A percentile compares a stretch with the other conserved stretches of the same genome.
Conservation (phyloP, 2,113 vertebrate genomes). For the Sminthopsis crassicaudata region DNA sequence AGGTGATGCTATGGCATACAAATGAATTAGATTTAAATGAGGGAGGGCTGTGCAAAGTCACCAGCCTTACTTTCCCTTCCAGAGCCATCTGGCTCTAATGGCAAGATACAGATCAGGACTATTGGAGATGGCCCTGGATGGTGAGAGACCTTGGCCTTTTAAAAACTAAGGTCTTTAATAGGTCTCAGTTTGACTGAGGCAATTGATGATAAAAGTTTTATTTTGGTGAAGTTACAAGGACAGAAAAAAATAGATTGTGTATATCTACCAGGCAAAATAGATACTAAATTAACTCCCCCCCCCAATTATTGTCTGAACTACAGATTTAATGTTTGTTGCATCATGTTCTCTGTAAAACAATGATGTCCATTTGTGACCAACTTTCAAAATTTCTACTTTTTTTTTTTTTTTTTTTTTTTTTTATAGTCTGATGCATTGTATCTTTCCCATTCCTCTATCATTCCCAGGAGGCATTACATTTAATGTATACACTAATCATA, state of each 20-base stretch:
- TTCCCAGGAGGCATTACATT: constrained; percentile 62
- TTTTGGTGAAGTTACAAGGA: constrained; percentile 41
- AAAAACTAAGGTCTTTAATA: too few relatives aligned
- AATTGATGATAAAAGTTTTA: constrained; percentile 4
- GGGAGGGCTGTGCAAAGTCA: too few relatives aligned
- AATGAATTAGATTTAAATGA: too few relatives aligned
- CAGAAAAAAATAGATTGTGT: constrained; percentile 10
- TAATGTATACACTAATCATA: constrained; percentile 51
- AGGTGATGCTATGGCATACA: too few relatives aligned
- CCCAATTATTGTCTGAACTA: constrained; percentile 29
- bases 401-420: constrained; percentile 66
- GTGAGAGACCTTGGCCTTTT: too few relatives aligned
- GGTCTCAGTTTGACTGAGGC: too few relatives aligned
- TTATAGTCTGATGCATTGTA: constrained; percentile 29
- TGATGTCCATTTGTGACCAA: constrained; percentile 61
- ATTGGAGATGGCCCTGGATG: too few relatives aligned
- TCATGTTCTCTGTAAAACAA: constrained; percentile 58
- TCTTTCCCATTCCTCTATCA: constrained; percentile 64
- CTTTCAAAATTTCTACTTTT: constrained; percentile 42
- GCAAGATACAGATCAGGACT: too few relatives aligned
- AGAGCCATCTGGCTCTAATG: too few relatives aligned
- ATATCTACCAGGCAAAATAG: constrained; percentile 51
- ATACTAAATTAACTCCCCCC: not conserved
- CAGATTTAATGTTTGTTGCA: constrained; percentile 40
- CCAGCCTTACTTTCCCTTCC: too few relatives aligned